Base-by-base conservation (phyloP, 2,797 vertebrate genomes). In the Adrianichthys oophorus region DNA sequence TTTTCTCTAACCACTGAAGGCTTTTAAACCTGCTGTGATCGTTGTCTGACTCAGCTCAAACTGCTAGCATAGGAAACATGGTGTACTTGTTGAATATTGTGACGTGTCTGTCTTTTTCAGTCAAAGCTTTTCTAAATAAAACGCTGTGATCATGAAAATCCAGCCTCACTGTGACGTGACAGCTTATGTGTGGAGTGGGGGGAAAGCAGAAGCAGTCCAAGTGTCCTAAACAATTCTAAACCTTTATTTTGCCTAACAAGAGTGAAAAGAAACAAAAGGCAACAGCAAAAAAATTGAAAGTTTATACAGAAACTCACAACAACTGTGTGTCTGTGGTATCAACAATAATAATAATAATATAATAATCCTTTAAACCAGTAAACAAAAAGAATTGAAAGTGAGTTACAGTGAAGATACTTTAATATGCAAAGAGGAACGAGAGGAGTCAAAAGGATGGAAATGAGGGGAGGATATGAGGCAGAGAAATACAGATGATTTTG, bases 181-280 rank as follows among this genome's bases (percentile, higher is more conserved):
- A 41, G 21, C 37, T 46, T 7, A 6, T 40, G 37, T 3, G 4
- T 41, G 17, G 23, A 59, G 47, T n/a, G 49, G 37, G 10, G 7
- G 52, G 17, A 17, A 61, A 44, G 79, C 83, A 81, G 45, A 62
- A 83, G 0, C 48, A 87, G 59, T 55, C 84, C 2, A 16, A 4
- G 15, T 67, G 48, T 91, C 88, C 90, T 92, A 91, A 92, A 93
- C 92, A 93, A 92, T 83, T 90, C 89, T 93, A 92, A 92, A 92
- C 87, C 81, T 93, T 93, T 92, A 92, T 93, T 93, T 91, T 90
- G 90, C 90, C 91, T 92, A 92, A 91, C 91, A 93, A 92, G 88
- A 91, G 90, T 92, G 90, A 90, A 91, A 91, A 92, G 90, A 92
- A 91, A 92, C 80, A 90, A 37, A 88, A 92, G 90, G 90, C 90